Percentiles rank a stretch among this genome's conserved stretches.
phyloP scores from a whole-genome alignment of 1,140 invertebrate genomes.

The Drusus annulatus region DNA sequence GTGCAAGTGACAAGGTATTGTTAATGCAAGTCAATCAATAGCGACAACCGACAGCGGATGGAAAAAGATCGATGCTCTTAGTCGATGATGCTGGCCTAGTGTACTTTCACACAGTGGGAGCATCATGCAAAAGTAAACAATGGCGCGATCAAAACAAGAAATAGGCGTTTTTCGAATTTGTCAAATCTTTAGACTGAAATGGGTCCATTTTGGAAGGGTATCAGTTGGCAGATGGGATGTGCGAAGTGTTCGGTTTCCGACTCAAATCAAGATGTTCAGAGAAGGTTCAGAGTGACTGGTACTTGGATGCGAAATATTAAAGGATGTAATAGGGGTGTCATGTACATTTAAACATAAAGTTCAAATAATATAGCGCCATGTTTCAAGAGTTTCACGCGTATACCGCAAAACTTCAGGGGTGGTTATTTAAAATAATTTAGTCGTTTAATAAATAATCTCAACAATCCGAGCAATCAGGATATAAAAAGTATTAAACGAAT shows the following conservation, averaged over 20 bases:
- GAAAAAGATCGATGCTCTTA: background rate
- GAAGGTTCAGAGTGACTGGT: too few species aligned
- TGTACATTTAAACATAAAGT: too few species aligned
- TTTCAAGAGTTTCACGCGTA: too few species aligned
- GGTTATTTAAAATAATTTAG: too few species aligned
- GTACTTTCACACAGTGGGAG: background rate
- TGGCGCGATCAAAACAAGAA: slow-evolving; percentile 2
- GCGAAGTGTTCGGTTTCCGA: background rate
- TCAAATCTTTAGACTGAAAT: slow-evolving; percentile 1
- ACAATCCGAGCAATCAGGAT: too few species aligned
- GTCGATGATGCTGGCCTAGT: background rate
- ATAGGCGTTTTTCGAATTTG: slow-evolving; percentile 14
- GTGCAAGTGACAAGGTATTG: too few species aligned
- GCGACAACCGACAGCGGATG: background rate
- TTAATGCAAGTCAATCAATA: background rate
- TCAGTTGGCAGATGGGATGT: background rate
- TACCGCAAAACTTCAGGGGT: too few species aligned
- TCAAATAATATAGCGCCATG: too few species aligned
- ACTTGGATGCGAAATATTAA: too few species aligned
- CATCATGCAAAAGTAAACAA: background rate
- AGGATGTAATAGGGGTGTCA: too few species aligned
- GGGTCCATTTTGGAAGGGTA: background rate
- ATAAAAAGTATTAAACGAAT: too few species aligned
- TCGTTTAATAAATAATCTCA: too few species aligned
- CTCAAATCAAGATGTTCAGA: background rate